Percentiles rank a stretch among this genome's conserved stretches.
Evolutionary conservation across 2,113 vertebrate genomes (phyloP).

Genomic region (Psophia crepitans): DNA sequence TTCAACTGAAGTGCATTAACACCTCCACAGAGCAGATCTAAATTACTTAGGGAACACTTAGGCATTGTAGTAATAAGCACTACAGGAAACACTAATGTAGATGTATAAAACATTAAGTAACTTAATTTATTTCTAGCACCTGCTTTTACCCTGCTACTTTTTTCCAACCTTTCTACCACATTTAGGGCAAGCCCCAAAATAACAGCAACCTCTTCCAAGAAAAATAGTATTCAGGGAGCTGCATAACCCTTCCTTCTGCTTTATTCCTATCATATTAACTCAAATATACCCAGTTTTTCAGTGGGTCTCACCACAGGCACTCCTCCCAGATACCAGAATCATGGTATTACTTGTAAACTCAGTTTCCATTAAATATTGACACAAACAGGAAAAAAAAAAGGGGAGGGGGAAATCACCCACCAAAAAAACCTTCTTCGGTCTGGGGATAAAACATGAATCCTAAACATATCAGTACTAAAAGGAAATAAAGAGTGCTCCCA

Average conservation of each 20-base stretch:
- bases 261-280: not conserved
- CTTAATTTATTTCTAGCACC: constrained; percentile 3
- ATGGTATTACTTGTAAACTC: not conserved
- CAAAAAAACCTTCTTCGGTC: not conserved
- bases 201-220: not conserved
- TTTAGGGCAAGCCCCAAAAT: constrained; percentile 3
- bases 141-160: not conserved
- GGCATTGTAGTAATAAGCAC: not conserved
- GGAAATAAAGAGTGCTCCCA: not conserved
- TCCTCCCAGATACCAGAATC: not conserved
- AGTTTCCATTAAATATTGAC: not conserved
- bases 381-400: not conserved
- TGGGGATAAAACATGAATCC: not conserved
- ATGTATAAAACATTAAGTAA: constrained; percentile 24
- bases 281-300: not conserved
- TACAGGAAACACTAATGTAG: not conserved
- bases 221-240: not conserved
- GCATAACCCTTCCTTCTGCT: not conserved
- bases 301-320: not conserved
- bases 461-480: not conserved
- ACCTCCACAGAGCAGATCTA: not conserved
- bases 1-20: constrained; percentile 8
- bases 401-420: no score
- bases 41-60: not conserved
- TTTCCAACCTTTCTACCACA: not conserved